Conservation (phyloP, 2,888 invertebrate genomes). For the Dolichopus griseipennis region DNA sequence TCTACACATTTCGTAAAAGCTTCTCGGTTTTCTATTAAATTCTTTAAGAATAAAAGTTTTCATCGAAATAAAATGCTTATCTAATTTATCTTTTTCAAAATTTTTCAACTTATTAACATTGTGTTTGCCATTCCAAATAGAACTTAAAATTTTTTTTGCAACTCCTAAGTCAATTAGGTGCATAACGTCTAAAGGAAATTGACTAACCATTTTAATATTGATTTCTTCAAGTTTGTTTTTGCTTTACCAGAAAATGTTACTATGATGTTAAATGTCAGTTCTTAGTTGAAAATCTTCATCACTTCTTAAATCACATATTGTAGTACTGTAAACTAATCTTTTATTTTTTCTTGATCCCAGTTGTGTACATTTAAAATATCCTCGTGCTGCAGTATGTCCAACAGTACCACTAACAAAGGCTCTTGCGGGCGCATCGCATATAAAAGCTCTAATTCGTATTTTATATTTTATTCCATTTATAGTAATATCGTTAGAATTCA, state of each 20-base stretch:
- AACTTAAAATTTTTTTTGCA: slow-evolving; percentile 13
- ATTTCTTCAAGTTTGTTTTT: slow-evolving; percentile 11
- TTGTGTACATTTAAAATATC: slow-evolving; percentile 15
- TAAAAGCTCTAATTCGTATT: slow-evolving; percentile 11
- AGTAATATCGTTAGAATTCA: background rate
- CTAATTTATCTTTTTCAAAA: background rate
- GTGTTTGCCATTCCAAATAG: slow-evolving; percentile 8
- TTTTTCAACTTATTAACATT: background rate
- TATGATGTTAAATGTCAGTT: background rate
- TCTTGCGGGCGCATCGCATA: slow-evolving; percentile 14
- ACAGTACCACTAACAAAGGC: slow-evolving; percentile 13
- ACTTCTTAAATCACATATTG: slow-evolving; percentile 1
- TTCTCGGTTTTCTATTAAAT: slow-evolving; percentile 14
- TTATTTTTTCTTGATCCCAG: slow-evolving; percentile 10
- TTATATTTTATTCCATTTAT: slow-evolving; percentile 7
- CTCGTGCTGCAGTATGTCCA: slow-evolving; percentile 12
- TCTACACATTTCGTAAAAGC: background rate
- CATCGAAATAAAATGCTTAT: background rate
- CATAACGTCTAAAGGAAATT: slow-evolving; percentile 19
- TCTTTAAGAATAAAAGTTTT: slow-evolving; percentile 15
- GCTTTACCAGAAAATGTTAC: slow-evolving; percentile 5
- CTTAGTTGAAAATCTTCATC: slow-evolving; percentile 13
- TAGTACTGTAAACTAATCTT: slow-evolving; percentile 2
- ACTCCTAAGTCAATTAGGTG: slow-evolving; percentile 20
- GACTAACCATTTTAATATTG: slow-evolving; percentile 12